These are phyloP conservation scores for Cydia amplana DNA, from an alignment of 1,140 invertebrate genomes.

Conservation along the genomic window DNA sequence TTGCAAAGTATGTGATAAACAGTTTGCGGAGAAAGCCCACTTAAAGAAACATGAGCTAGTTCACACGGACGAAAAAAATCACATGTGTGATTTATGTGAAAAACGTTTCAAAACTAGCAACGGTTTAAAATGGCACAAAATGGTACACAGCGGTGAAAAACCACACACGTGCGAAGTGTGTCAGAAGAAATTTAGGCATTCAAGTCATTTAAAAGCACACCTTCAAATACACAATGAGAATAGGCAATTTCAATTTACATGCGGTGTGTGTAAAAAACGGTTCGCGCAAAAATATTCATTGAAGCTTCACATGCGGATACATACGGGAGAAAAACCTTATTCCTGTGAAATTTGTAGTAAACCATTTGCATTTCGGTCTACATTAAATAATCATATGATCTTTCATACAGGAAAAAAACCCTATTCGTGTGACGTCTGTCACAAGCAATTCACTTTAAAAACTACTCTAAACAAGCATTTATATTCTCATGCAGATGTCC, in stretches of 20 bases:
- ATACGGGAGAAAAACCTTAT: slow-evolving; percentile 11
- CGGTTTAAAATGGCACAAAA: slow-evolving; percentile 13
- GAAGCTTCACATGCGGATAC: slow-evolving; percentile 14
- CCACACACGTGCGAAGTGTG: not conserved
- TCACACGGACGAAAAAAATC: not conserved
- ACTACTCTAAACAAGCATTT: slow-evolving; percentile 12
- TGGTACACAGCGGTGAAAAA: slow-evolving; percentile 13
- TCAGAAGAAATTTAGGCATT: not conserved
- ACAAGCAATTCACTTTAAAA: slow-evolving; percentile 7
- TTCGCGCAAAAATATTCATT: slow-evolving; percentile 6
- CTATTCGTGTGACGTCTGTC: not conserved
- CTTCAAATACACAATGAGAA: slow-evolving; percentile 8
- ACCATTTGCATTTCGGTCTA: slow-evolving; percentile 11
- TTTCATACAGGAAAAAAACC: slow-evolving; percentile 13
- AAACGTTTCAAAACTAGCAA: slow-evolving; percentile 10
- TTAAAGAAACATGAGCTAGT: not conserved
- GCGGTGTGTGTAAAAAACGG: not conserved
- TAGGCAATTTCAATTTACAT: slow-evolving; percentile 2
- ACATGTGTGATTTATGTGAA: slow-evolving; percentile 5
- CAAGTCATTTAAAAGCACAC: slow-evolving; percentile 5
- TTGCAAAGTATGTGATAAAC: slow-evolving; percentile 5
- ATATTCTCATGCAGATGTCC: slow-evolving; percentile 4
- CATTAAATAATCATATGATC: not conserved
- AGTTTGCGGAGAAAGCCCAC: not conserved
- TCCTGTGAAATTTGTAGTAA: not conserved